Base-by-base conservation (phyloP, 2,797 vertebrate species). In the Hemitrygon akajei region DNA sequence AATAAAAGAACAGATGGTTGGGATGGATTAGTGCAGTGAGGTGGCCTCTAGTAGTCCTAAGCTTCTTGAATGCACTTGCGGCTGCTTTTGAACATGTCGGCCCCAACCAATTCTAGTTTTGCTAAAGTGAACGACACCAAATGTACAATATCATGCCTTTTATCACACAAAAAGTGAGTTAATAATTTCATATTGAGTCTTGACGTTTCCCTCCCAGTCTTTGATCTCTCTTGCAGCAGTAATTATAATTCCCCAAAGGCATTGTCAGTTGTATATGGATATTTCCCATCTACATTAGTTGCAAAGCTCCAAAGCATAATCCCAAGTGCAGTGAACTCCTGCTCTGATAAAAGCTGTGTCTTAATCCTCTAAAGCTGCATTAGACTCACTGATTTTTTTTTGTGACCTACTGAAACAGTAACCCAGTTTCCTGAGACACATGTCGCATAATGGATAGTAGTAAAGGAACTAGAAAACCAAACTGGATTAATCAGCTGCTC, bases 11-110 rank as follows among this genome's bases (percentile, higher is more conserved):
- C 86, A 89, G 60, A 66, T 69, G 86, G 86, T 69, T 37, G 86
- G 86, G 86, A 69, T 89, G n/a, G 86, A 89, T 89, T 89, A 89
- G 2, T 89, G n/a, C 84, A 63, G 30, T 89, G 86, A 89, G 86
- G n/a, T 89, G 63, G 86, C 60, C 18, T 66, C n/a, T n/a, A 3
- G 5, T 63, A 30, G 27, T n/a, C 58, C 1, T 86, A 86, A 86
- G 86, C 86, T n/a, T 69, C 86, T 89, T 69, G 63, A 37, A 11
- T 69, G 18, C n/a, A 69, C n/a, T 89, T 69, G 47, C 3, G 86
- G 86, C 30, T 89, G n/a, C 2, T 9, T 63, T 89, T 66, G 86
- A 89, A 37, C n/a, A 20, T 4, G n/a, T 87, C 34, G 16, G 60
- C 58, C 60, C 16, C 20, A 20, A 89, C n/a, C 86, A 89, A 69